Conservation (phyloP, 2,888 invertebrate species). For the Caenorhabditis japonica region DNA sequence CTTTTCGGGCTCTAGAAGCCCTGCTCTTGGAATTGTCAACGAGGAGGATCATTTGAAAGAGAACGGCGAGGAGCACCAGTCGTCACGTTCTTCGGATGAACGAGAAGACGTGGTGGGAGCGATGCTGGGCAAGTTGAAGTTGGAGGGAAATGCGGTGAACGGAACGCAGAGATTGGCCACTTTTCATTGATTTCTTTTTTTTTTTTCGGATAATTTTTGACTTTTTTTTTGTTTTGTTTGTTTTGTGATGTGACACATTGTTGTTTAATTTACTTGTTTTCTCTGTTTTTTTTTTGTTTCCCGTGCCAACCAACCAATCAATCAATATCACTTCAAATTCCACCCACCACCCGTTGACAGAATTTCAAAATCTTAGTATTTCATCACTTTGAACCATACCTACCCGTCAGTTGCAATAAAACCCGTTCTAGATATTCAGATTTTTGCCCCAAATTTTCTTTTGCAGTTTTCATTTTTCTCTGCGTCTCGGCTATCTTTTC, state of each 20-base stretch:
- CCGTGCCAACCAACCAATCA: too few relatives aligned
- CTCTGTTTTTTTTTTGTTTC: not conserved
- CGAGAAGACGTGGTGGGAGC: slow-evolving; percentile 28
- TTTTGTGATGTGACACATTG: too few relatives aligned
- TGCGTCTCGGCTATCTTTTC: not conserved
- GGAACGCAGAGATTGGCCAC: slow-evolving; percentile 33
- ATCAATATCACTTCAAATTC: too few relatives aligned
- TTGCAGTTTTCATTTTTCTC: not conserved
- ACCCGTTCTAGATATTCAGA: not conserved
- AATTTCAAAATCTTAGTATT: not conserved
- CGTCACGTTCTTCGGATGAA: not conserved
- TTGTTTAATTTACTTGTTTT: not conserved
- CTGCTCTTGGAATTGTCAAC: slow-evolving; percentile 25
- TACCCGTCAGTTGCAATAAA: too few relatives aligned
- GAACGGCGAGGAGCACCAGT: too few relatives aligned
- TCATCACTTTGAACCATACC: too few relatives aligned
- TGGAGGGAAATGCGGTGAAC: slow-evolving; percentile 35
- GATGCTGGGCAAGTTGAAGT: slow-evolving; percentile 43
- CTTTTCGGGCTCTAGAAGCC: slow-evolving; percentile 38
- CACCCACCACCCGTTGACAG: too few relatives aligned
- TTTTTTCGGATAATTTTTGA: too few relatives aligned
- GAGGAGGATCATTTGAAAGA: slow-evolving; percentile 1
- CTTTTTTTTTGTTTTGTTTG: slow-evolving; percentile 4
- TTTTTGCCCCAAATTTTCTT: not conserved
- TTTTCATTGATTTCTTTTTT: slow-evolving; percentile 21